Evolutionary conservation across 2,797 vertebrate genomes (phyloP).

Genomic region (Dallia pectoralis): DNA sequence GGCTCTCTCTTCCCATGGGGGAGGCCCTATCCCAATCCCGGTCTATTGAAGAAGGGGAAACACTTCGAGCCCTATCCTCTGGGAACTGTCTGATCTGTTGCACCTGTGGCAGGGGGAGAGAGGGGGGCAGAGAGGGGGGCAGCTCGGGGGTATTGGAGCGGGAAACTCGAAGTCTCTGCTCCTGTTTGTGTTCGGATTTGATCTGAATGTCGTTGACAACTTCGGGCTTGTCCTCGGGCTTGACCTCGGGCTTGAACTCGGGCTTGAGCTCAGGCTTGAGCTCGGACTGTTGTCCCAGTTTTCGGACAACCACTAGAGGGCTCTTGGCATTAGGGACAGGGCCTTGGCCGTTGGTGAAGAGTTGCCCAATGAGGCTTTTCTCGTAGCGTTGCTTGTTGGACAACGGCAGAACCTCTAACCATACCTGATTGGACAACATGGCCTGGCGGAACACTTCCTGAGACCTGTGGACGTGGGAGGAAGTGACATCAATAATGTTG

Average conservation of each 20-base stretch:
- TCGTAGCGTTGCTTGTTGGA: conserved; percentile 83
- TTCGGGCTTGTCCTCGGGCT: conserved; percentile 16
- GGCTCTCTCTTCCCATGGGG: conserved; percentile 54
- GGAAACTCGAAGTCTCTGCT: conserved; percentile 12
- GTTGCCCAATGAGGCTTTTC: conserved; percentile 83
- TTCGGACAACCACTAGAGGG: conserved; percentile 61
- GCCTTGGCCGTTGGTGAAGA: conserved; percentile 64
- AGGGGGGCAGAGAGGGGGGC: neutral
- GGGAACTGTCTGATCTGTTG: conserved; percentile 21
- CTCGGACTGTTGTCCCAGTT: neutral
- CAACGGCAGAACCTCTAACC: conserved; percentile 78
- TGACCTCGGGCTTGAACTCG: neutral
- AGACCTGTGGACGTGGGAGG: conserved; percentile 49
- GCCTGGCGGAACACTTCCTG: conserved; percentile 92
- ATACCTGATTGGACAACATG: conserved; percentile 73
- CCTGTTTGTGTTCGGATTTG: neutral
- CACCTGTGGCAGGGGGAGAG: conserved; percentile 18
- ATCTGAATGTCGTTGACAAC: too few species aligned
- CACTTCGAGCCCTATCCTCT: conserved; percentile 22
- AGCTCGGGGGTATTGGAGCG: conserved; percentile 35
- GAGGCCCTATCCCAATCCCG: conserved; percentile 8
- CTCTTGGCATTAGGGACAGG: conserved; percentile 64
- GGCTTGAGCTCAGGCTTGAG: conserved; percentile 18
- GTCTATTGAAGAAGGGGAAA: conserved; percentile 39
- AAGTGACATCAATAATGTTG: neutral